A percentile compares a stretch with the other conserved stretches of the same genome.
Evolutionary conservation across 2,888 invertebrate species (phyloP).

Genomic region (Pachymerium ferrugineum): DNA sequence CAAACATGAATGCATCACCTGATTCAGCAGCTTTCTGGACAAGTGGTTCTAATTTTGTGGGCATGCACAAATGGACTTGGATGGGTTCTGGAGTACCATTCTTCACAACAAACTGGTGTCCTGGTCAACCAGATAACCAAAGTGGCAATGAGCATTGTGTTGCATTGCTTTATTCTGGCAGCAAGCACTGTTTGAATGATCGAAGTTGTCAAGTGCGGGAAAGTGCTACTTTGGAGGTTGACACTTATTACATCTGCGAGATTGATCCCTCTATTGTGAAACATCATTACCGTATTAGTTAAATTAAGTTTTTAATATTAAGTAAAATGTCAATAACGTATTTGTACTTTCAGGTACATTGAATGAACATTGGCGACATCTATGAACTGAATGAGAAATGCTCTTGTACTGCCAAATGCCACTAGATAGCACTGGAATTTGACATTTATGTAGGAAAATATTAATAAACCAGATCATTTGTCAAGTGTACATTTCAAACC

Average conservation of each 20-base stretch:
- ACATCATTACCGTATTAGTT: background rate
- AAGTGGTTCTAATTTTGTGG: background rate
- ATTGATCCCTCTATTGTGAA: background rate
- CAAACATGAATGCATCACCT: background rate
- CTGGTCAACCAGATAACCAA: slow-evolving; percentile 4
- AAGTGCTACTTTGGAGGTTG: background rate
- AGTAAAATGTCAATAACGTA: no score
- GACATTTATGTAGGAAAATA: no score
- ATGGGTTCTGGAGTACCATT: background rate
- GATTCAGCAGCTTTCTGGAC: background rate
- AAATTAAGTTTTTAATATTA: no score
- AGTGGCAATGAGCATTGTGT: slow-evolving; percentile 1
- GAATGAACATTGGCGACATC: no score
- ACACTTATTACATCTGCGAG: background rate
- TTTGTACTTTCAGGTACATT: no score
- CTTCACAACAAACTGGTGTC: background rate
- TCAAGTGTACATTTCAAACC: no score
- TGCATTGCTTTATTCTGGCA: background rate
- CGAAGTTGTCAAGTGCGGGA: background rate
- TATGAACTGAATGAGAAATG: no score
- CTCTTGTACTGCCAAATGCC: no score
- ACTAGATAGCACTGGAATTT: no score
- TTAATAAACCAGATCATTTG: no score
- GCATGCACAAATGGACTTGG: background rate
- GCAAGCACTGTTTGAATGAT: background rate